Evolutionary conservation across 1,140 invertebrate species (phyloP).

Genomic region (Trachelipus rathkii): DNA sequence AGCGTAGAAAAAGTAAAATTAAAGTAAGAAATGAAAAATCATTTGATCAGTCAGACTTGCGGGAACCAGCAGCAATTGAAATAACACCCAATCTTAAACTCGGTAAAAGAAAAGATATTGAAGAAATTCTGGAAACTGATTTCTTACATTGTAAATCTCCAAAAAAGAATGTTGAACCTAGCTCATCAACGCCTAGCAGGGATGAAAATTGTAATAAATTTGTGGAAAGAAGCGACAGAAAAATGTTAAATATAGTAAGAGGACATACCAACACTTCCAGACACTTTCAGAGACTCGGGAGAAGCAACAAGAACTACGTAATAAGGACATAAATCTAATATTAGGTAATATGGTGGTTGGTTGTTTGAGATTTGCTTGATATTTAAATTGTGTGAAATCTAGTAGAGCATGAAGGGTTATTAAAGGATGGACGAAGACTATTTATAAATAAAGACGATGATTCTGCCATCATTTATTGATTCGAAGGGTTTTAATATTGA

Average conservation of each 20-base stretch:
- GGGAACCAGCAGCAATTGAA: neutral
- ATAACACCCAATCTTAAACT: neutral
- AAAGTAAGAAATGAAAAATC: neutral
- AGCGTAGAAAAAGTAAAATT: neutral
- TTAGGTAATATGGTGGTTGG: neutral
- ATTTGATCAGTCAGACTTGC: neutral
- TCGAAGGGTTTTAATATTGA: no score
- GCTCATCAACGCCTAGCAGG: neutral
- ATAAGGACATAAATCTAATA: no score
- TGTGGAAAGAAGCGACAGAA: neutral
- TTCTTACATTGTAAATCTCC: neutral
- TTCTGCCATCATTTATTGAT: no score
- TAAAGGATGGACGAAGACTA: no score
- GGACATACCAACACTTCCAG: no score
- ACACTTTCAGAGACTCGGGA: no score
- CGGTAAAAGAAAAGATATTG: neutral
- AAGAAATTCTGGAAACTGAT: neutral
- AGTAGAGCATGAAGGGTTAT: no score
- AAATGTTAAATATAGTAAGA: no score
- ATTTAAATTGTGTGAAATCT: no score
- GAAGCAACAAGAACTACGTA: no score
- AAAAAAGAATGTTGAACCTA: neutral
- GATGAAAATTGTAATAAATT: neutral
- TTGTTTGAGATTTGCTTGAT: neutral
- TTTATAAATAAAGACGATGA: no score